Evolutionary conservation across 2,797 vertebrate species (phyloP).

Genomic region (Luscinia luscinia): DNA sequence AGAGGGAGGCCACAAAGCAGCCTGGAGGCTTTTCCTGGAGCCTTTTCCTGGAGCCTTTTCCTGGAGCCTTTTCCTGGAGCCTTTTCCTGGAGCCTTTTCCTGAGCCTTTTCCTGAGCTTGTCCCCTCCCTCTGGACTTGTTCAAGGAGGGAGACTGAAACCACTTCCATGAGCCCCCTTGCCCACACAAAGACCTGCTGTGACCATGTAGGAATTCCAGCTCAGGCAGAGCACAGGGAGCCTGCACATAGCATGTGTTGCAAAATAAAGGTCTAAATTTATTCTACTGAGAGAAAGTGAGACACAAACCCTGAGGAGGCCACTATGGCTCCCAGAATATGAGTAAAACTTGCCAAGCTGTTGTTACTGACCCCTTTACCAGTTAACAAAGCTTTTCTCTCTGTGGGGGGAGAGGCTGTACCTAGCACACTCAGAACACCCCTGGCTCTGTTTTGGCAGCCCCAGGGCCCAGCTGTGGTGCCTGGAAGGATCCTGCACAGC

Average conservation of each 20-base stretch:
- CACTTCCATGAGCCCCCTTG: rapidly evolving
- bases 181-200: neutral
- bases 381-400: neutral
- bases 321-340: rapidly evolving
- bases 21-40: neutral
- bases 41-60: no score
- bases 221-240: neutral
- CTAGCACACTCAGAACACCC: neutral
- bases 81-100: neutral
- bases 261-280: neutral
- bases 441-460: neutral
- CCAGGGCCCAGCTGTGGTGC: neutral
- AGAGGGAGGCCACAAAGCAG: neutral
- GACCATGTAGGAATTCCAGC: neutral
- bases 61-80: neutral
- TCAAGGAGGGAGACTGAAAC: neutral
- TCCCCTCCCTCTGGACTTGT: rapidly evolving
- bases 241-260: neutral
- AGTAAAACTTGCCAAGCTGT: neutral
- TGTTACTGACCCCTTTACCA: neutral
- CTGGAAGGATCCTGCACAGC: neutral
- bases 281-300: neutral
- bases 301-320: rapidly evolving
- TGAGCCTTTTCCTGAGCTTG: neutral
- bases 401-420: neutral